Base-by-base conservation (phyloP, 2,113 vertebrate genomes). In the Nothocercus julius region DNA sequence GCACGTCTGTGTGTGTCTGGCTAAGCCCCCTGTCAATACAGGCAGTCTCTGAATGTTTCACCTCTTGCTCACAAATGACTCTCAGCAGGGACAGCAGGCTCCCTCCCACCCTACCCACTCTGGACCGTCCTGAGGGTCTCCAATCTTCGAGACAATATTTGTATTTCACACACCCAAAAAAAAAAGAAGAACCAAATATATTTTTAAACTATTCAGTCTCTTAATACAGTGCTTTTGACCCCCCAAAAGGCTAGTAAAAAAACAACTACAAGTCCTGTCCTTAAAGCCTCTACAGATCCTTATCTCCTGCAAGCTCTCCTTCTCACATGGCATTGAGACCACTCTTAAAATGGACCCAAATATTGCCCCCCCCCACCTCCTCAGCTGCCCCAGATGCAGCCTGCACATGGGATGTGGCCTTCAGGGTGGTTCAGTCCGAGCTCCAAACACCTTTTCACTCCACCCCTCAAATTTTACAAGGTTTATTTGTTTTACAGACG, bases 401-500 rank as follows among this genome's bases (percentile, higher is more conserved):
- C 54, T 30, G 28, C 54, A 56, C 28, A 20, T 30, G 28, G 54
- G 28, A 56, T 5, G 28, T 56, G 54, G 28, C 54, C 27, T 30
- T 56, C 54, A 56, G 54, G 27, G 28, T 30, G 54, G 30, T 30
- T 56, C 54, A 56, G 54, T 30, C 54, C 16, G 9, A 56, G 54
- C 28, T 30, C 9, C 54, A 56, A 56, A 56, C 54, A 56, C 15
- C 54, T 30, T 30, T 30, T 30, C 72, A 80, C 44, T 63, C 20
- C n/a, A 84, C 36, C 73, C 64, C 73, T 56, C 51, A 94, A 92
- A 75, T 63, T 93, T 51, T 80, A 86, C 77, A 56, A 75, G 73
- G 61, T 67, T 86, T 61, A 66, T 83, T 95, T 94, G 88, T 14
- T 95, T 93, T 84, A 78, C 36, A 47, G 90, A 17, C 85, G 42